Evolutionary conservation across 2,113 vertebrate genomes (phyloP).

Genomic region (Rallus limicola): DNA sequence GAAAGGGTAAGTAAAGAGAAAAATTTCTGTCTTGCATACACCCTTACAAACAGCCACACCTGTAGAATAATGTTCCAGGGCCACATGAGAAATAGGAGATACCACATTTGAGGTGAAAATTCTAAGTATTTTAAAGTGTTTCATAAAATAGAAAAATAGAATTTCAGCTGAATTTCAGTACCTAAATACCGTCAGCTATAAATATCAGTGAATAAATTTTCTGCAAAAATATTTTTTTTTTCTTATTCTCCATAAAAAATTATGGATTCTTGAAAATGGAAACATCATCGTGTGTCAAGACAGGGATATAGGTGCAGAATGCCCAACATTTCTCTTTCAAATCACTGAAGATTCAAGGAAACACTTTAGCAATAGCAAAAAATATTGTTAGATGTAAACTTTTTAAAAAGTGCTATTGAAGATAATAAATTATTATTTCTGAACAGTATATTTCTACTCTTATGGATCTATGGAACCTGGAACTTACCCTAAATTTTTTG

Average conservation of each 20-base stretch:
- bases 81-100: not conserved
- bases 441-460: not conserved
- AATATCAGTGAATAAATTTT: not conserved
- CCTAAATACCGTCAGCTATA: not conserved
- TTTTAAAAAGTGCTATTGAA: not conserved
- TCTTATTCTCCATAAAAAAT: not conserved
- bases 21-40: not conserved
- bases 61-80: not conserved
- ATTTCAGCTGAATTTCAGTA: not conserved
- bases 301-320: not conserved
- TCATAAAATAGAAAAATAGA: not conserved
- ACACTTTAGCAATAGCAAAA: not conserved
- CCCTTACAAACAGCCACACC: not conserved
- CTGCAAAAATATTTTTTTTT: not conserved
- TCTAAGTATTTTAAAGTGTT: not conserved
- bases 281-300: not conserved
- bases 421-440: not conserved
- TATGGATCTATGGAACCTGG: not conserved
- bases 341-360: not conserved
- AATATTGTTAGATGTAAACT: not conserved
- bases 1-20: not conserved
- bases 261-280: conserved; percentile 11
- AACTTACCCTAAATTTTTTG: not conserved
- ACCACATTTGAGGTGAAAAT: not conserved
- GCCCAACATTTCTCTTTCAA: not conserved